Evolutionary conservation across 1,140 invertebrate genomes (phyloP), one percentile per base, ranked within the genome.

Genomic region (Psilanteris sp.): DNA sequence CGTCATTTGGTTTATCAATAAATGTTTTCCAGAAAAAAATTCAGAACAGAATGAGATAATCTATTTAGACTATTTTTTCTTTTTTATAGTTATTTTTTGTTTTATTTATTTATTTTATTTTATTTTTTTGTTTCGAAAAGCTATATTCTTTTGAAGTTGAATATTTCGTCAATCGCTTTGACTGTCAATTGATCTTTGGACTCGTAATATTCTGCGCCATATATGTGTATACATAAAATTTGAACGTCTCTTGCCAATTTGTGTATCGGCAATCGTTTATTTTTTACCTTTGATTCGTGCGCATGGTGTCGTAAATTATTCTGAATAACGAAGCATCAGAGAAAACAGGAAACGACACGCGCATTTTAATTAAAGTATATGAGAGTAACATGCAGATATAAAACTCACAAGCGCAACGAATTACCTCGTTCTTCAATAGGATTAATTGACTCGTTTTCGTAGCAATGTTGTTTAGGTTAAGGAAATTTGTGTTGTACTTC

Each of bases 361-460:
- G 16, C 27, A 43, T 41, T 52, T 64, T 64, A 64, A 64, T 64
- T 64, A 54, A 66, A 66, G 20, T 37, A 16, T n/a, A n/a, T 2
- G 20, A 29, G 22, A 31, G 29, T 13, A 50, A 24, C 34, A 52
- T 18, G 46, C 18, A 8, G 8, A 41, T 41, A 50, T 34, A 62
- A 39, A 48, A 39, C 2, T 5, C 39, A 3, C 22, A 15, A 9
- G 4, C 10, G 31, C 39, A 3, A 3, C 29, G 18, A 59, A 36
- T 44, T 41, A 44, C 54, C 10, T 14, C 52, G 20, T 59, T 44
- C 26, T 43, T 59, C 36, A 34, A 29, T 62, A 43, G 44, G 46
- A 64, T 64, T 64, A 64, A 64, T 64, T 52, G 59, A 50, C 52
- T 43, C 46, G 37, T 52, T 50, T 64, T 64, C 41, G 27, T 34